phyloP scores from a whole-genome alignment of 30 jellyfish, hydroid and myxozoan species.

The Pseudorhiza aurosa region DNA sequence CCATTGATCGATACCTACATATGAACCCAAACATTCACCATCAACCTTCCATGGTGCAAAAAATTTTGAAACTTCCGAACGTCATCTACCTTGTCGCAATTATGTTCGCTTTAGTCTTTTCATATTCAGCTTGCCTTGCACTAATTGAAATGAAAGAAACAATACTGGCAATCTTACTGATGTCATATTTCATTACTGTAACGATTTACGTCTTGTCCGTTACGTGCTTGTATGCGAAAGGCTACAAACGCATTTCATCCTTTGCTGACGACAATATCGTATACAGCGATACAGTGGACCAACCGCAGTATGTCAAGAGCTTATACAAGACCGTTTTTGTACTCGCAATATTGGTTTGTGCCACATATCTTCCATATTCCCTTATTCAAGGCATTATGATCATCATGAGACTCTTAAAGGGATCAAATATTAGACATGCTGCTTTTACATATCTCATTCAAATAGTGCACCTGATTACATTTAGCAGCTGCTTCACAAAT shows the following conservation, averaged over 20 bases:
- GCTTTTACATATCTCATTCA: neutral
- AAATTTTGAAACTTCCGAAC: neutral
- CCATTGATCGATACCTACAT: slow-evolving; percentile 16
- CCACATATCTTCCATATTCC: neutral
- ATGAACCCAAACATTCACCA: slow-evolving; percentile 16
- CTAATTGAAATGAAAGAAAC: neutral
- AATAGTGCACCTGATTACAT: too few relatives aligned
- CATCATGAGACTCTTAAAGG: neutral
- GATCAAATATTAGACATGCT: neutral
- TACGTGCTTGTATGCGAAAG: neutral
- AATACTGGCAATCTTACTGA: neutral
- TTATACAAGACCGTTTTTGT: slow-evolving; percentile 5
- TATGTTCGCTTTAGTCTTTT: neutral
- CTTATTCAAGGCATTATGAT: neutral
- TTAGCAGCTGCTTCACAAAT: neutral
- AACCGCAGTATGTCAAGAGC: neutral
- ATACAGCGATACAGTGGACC: neutral
- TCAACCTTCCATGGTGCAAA: neutral
- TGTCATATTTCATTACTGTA: neutral
- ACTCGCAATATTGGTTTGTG: neutral
- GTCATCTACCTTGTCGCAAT: neutral
- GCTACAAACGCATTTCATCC: neutral
- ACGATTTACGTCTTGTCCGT: neutral
- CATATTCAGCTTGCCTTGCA: neutral
- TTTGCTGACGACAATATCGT: neutral